A percentile compares a stretch with the other conserved stretches of the same genome.
phyloP scores from a whole-genome alignment of 1,140 invertebrate genomes.

The Conus ventricosus region DNA sequence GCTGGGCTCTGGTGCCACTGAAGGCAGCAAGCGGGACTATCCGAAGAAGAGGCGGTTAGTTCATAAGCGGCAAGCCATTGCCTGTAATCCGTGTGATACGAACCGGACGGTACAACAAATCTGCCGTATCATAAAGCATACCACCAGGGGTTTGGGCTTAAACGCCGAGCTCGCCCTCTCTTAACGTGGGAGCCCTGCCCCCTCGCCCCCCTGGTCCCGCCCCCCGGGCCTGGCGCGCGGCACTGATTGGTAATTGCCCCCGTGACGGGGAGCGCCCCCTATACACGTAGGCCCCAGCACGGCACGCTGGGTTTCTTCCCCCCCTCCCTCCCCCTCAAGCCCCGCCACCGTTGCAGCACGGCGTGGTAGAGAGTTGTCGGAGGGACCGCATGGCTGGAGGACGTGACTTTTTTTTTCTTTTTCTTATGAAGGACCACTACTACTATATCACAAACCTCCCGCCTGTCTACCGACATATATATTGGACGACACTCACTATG shows the following conservation, averaged over 20 bases:
- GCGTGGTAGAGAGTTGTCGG: neutral
- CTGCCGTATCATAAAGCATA: slow-evolving; percentile 2
- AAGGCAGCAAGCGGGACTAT: too few species aligned
- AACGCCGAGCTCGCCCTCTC: neutral
- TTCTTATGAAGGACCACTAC: too few species aligned
- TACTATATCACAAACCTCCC: too few species aligned
- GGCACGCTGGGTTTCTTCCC: neutral
- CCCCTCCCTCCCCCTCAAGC: neutral
- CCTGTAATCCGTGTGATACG: neutral
- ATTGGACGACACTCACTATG: too few species aligned
- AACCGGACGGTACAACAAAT: neutral
- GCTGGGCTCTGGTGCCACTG: too few species aligned
- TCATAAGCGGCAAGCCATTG: neutral
- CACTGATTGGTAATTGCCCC: neutral
- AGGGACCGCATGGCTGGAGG: neutral
- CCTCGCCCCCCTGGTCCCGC: neutral
- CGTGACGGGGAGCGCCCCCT: neutral
- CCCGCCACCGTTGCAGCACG: neutral
- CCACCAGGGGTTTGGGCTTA: neutral
- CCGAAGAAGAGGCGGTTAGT: neutral
- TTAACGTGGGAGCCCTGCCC: neutral
- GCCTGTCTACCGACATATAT: too few species aligned
- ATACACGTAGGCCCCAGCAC: neutral
- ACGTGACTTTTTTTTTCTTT: neutral
- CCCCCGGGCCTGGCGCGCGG: neutral